Evolutionary conservation across 2,113 vertebrate genomes (phyloP).

Genomic region (Psittacula cyanocephala): DNA sequence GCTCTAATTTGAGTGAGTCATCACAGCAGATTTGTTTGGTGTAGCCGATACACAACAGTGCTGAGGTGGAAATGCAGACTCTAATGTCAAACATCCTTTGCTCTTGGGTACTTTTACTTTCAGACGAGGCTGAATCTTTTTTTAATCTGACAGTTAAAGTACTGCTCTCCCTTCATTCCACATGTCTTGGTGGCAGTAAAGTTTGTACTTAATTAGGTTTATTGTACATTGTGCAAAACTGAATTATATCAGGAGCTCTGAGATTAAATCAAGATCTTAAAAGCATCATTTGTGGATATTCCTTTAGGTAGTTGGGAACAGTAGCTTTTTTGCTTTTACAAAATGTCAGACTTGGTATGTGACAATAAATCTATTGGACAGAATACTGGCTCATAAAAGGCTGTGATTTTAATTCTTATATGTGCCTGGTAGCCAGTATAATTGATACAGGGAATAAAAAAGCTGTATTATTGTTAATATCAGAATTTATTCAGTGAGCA

Average conservation of each 20-base stretch:
- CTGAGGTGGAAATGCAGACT: background rate
- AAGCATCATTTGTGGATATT: background rate
- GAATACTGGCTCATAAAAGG: background rate
- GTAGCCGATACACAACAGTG: background rate
- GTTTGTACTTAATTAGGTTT: background rate
- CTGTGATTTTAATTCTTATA: background rate
- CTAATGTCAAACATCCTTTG: background rate
- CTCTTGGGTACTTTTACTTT: background rate
- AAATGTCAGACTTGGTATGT: background rate
- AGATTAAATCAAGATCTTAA: background rate
- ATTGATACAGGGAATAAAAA: background rate
- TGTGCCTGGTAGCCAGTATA: background rate
- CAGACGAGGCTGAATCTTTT: background rate
- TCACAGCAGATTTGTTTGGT: background rate
- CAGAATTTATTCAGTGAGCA: background rate
- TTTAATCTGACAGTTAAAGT: background rate
- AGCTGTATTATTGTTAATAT: background rate
- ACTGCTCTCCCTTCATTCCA: fast-evolving
- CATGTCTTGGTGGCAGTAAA: background rate
- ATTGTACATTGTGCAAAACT: background rate
- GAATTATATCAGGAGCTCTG: background rate
- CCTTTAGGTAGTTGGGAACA: background rate
- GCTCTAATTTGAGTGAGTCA: constrained; percentile 43
- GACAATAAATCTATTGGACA: background rate
- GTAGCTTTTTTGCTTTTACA: background rate